Conservation (phyloP, 2,888 invertebrate genomes). For the Altica lythri region DNA sequence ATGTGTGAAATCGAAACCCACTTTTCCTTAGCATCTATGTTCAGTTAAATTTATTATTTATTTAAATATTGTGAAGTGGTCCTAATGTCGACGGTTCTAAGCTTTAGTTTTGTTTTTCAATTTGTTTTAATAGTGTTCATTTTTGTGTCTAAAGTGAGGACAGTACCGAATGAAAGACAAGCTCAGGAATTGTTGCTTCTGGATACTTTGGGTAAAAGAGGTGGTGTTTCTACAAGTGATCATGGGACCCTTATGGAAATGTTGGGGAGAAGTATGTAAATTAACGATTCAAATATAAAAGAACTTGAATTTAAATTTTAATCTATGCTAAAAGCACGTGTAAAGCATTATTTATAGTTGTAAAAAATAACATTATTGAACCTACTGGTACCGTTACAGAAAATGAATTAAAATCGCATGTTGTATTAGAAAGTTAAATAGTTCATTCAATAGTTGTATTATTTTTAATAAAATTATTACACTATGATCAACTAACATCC, state of each 20-base stretch:
- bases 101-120: constrained; percentile 37
- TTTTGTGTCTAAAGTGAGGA: constrained; percentile 45
- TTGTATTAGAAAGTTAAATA: too few species aligned
- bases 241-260: constrained; percentile 81
- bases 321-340: background rate
- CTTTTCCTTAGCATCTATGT: constrained; percentile 8
- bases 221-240: constrained; percentile 61
- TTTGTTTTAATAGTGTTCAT: constrained; percentile 38
- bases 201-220: constrained; percentile 72
- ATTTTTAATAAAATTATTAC: too few species aligned
- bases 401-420: too few species aligned
- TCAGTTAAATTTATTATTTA: constrained; percentile 12
- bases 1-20: constrained; percentile 19
- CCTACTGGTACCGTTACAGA: too few species aligned
- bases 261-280: constrained; percentile 78
- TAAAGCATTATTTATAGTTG: background rate
- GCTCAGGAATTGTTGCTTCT: constrained; percentile 76
- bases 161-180: constrained; percentile 66
- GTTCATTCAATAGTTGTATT: too few species aligned
- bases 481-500: too few species aligned
- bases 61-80: constrained; percentile 39
- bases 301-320: background rate
- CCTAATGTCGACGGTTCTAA: constrained; percentile 44
- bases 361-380: too few species aligned
- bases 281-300: too few species aligned